phyloP scores from a whole-genome alignment of 2,888 invertebrate genomes.

The Quadriops clusia region DNA sequence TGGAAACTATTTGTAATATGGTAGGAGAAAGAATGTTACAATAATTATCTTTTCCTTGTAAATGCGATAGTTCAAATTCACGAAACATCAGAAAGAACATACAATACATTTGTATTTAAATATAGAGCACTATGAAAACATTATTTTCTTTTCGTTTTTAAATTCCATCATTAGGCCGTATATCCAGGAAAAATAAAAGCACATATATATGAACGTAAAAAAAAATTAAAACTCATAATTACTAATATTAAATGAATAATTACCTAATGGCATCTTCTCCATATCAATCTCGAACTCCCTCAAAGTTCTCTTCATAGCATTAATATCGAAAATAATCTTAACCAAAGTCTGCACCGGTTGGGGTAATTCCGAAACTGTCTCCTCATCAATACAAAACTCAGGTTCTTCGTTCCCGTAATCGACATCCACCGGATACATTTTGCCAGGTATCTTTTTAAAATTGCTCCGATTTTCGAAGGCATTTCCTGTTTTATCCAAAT shows the following conservation, averaged over 20 bases:
- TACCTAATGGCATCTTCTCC: conserved; percentile 91
- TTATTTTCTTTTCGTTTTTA: too few species aligned
- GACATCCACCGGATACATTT: conserved; percentile 78
- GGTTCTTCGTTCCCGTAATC: conserved; percentile 53
- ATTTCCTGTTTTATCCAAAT: conserved; percentile 74
- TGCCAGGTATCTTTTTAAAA: conserved; percentile 59
- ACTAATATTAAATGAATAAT: too few species aligned
- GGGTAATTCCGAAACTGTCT: conserved; percentile 52
- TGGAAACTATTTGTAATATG: too few species aligned
- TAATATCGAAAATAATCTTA: conserved; percentile 78
- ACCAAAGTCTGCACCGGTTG: conserved; percentile 73
- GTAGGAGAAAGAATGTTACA: too few species aligned
- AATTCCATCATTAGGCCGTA: too few species aligned
- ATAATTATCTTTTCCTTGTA: too few species aligned
- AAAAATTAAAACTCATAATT: conserved; percentile 6
- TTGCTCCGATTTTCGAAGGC: conserved; percentile 52
- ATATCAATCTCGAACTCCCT: conserved; percentile 91
- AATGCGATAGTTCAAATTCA: too few species aligned
- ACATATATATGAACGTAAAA: conserved; percentile 2
- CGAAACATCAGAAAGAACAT: too few species aligned
- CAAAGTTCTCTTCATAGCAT: conserved; percentile 84
- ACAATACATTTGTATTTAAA: too few species aligned
- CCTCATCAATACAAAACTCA: conserved; percentile 37
- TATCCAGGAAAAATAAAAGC: too few species aligned
- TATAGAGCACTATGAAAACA: too few species aligned